Percentiles rank a stretch among this genome's conserved stretches.
Conservation (phyloP, 2,797 vertebrate genomes). For the Fistularia commersonii region DNA sequence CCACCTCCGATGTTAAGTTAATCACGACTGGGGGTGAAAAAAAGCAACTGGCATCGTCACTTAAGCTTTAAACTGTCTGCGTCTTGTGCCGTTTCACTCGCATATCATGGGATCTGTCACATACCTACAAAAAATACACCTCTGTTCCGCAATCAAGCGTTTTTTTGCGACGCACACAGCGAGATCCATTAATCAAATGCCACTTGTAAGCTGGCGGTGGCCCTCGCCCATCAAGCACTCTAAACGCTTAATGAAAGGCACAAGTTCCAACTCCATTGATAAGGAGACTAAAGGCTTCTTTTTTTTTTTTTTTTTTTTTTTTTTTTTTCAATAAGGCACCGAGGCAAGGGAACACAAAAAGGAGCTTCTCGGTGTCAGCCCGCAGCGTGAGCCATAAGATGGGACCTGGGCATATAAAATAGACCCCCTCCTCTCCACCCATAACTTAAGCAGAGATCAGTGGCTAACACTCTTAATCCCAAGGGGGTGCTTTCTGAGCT, state of each 20-base stretch:
- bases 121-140: constrained; percentile 24
- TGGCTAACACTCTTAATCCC: constrained; percentile 79
- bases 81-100: too few species aligned
- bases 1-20: too few species aligned
- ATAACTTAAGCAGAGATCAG: constrained; percentile 79
- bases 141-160: constrained; percentile 58
- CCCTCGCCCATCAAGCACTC: constrained; percentile 53
- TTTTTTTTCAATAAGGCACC: constrained; percentile 51
- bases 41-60: too few species aligned
- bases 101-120: too few species aligned
- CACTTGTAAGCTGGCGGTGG: constrained; percentile 52
- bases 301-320: too few species aligned
- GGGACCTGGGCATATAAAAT: constrained; percentile 67
- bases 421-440: constrained; percentile 54
- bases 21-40: too few species aligned
- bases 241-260: constrained; percentile 52
- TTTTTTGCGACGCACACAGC: constrained; percentile 50
- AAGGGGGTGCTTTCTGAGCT: constrained; percentile 79
- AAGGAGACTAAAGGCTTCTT: constrained; percentile 54
- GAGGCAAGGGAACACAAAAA: constrained; percentile 53
- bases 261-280: constrained; percentile 57
- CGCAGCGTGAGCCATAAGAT: constrained; percentile 61
- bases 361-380: constrained; percentile 56
- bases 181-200: constrained; percentile 61
- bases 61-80: too few species aligned